Evolutionary conservation across 2,888 invertebrate species (phyloP).

Genomic region (Papilio elwesi): DNA sequence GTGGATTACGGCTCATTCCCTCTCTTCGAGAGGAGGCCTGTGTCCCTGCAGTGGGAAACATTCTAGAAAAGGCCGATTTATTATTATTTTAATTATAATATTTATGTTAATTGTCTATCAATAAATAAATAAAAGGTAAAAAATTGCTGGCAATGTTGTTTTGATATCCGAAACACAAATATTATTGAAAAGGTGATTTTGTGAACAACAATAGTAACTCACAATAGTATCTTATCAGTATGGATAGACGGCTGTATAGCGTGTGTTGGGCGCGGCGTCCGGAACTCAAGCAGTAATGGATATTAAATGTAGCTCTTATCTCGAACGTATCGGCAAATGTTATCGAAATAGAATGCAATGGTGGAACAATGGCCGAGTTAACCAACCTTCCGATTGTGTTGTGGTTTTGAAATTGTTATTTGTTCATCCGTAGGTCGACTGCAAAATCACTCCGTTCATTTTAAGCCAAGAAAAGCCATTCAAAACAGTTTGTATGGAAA

Average conservation of each 20-base stretch:
- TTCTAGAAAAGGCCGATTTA: too few species aligned
- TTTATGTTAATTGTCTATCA: too few species aligned
- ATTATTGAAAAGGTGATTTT: background rate
- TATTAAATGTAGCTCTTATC: slow-evolving; percentile 32
- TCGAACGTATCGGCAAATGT: background rate
- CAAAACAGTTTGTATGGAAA: too few species aligned
- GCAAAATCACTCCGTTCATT: too few species aligned
- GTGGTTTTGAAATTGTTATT: background rate
- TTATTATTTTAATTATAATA: too few species aligned
- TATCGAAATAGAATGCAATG: slow-evolving; percentile 8
- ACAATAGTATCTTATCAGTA: slow-evolving; percentile 31
- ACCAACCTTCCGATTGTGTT: slow-evolving; percentile 5
- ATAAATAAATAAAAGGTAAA: too few species aligned
- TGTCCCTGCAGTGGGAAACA: too few species aligned
- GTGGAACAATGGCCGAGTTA: slow-evolving; percentile 20
- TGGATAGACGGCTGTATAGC: slow-evolving; percentile 2
- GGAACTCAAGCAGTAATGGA: slow-evolving; percentile 20
- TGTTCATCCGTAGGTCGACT: background rate
- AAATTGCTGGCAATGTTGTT: background rate
- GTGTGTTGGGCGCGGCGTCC: background rate
- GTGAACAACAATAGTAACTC: slow-evolving; percentile 25
- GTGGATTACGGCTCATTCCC: too few species aligned
- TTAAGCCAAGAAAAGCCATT: too few species aligned
- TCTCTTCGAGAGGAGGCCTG: too few species aligned
- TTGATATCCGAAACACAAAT: background rate